Base-by-base conservation (phyloP, 2,888 invertebrate genomes). In the Drosophila pseudotakahashii region DNA sequence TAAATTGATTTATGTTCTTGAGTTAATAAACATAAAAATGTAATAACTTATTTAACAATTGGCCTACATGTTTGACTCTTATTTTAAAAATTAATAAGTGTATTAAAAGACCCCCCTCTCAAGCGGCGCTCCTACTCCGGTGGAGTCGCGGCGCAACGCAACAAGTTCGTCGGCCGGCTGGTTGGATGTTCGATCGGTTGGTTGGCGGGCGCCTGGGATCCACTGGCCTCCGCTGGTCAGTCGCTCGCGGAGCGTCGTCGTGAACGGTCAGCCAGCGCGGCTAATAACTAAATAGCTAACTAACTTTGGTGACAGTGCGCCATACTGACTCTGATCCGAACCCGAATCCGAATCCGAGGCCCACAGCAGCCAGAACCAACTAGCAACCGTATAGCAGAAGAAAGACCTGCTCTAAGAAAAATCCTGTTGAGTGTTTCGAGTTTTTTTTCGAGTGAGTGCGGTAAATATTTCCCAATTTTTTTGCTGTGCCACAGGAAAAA, bases 171-270 rank as follows among this genome's bases (percentile, higher is more conserved):
- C 53, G 32, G 13, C n/a, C 34, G 41, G 41, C 23, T 0, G 14
- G 57, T 41, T 11, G 26, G 57, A 55, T 19, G 58, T 13, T 60
- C 52, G 63, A 61, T 69, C 59, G 59, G 26, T 26, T 6, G 26
- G 26, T 26, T 26, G 26, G 26, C 26, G 26, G 74, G 52, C 63
- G 51, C 63, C 51, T 58, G 58, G 76, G 67, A 64, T 66, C 71
- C 72, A 60, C 59, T 71, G 50, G 69, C 64, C 62, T 61, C 53
- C 67, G 57, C 50, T 42, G 54, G 39, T 90, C 81, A 91, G 91
- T 91, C 90, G 91, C 91, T 91, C 91, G 90, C 88, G 79, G 90
- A 91, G 91, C 90, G 90, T 90, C 89, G 90, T 87, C 90, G 91
- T 90, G 89, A 62, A 90, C 87, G 90, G 90, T 90, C 54, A 86